Evolutionary conservation across 2,797 vertebrate species (phyloP).

Genomic region (Okamejei kenojei): DNA sequence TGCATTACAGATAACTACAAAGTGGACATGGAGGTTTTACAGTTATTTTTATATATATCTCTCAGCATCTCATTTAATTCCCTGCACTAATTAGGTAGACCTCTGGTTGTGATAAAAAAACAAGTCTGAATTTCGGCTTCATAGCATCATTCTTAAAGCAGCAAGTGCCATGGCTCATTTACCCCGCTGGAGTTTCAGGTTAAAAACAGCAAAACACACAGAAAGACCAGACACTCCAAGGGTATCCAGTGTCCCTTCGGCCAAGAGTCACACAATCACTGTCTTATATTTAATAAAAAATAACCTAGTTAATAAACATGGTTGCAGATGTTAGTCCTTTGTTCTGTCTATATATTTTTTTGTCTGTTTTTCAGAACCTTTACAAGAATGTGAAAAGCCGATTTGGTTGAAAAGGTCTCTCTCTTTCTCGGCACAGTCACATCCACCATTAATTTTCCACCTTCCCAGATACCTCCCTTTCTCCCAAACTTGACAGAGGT

Average conservation of each 20-base stretch:
- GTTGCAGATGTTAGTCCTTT: not conserved
- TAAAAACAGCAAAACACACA: not conserved
- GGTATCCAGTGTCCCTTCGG: not conserved
- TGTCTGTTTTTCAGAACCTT: not conserved
- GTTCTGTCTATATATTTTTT: not conserved
- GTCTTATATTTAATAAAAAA: not conserved
- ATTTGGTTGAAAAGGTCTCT: not conserved
- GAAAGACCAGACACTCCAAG: not conserved
- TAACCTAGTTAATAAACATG: not conserved
- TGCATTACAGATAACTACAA: not conserved
- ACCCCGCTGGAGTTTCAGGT: not conserved
- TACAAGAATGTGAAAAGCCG: not conserved
- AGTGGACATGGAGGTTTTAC: not conserved
- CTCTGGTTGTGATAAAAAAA: not conserved
- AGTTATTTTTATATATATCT: not conserved
- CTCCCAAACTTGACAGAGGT: not conserved
- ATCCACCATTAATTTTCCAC: not conserved
- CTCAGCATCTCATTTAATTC: not conserved
- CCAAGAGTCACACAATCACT: not conserved
- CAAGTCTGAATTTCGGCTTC: not conserved
- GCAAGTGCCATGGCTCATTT: not conserved
- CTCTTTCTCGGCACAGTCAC: not conserved
- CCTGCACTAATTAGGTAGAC: not conserved
- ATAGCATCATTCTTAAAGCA: not conserved
- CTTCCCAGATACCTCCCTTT: not conserved